Percentiles rank a stretch among this genome's conserved stretches.
Evolutionary conservation across 2,888 invertebrate species (phyloP).

Genomic region (Caenorhabditis zanzibari): DNA sequence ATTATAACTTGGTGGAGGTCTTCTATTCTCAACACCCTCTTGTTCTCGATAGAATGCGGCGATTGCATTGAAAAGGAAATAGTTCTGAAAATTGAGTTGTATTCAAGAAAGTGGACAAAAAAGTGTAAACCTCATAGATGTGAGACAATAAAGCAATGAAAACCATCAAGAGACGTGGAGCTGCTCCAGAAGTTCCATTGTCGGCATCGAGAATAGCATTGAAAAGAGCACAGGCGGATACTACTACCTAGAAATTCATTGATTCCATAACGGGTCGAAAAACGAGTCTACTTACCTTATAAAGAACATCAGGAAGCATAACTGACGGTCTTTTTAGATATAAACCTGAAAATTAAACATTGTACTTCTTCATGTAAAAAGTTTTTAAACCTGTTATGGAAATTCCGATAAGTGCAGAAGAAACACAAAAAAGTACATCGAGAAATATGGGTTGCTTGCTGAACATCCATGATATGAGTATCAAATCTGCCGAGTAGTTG

Average conservation of each 20-base stretch:
- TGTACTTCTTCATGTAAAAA: not conserved
- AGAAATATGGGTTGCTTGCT: slow-evolving; percentile 59
- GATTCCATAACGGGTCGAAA: too few species aligned
- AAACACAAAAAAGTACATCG: slow-evolving; percentile 66
- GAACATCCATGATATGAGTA: slow-evolving; percentile 67
- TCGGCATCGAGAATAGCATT: slow-evolving; percentile 64
- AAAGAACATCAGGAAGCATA: slow-evolving; percentile 67
- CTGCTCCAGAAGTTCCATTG: slow-evolving; percentile 54
- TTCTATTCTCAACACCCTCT: slow-evolving; percentile 43
- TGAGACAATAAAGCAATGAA: slow-evolving; percentile 55
- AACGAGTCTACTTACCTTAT: slow-evolving; percentile 62
- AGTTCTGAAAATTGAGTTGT: slow-evolving; percentile 55
- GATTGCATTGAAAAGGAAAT: slow-evolving; percentile 72
- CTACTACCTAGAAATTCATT: slow-evolving; percentile 39
- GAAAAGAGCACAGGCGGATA: slow-evolving; percentile 67
- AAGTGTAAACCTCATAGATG: slow-evolving; percentile 60
- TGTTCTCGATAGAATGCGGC: slow-evolving; percentile 62
- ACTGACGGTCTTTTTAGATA: slow-evolving; percentile 65
- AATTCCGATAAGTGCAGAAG: slow-evolving; percentile 64
- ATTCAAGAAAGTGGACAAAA: too few species aligned
- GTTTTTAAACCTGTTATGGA: slow-evolving; percentile 47
- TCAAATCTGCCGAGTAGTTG: slow-evolving; percentile 62
- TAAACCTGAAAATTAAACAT: slow-evolving; percentile 30
- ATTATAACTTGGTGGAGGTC: slow-evolving; percentile 67
- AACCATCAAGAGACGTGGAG: slow-evolving; percentile 58